Evolutionary conservation across 2,888 invertebrate species (phyloP).

Genomic region (Ophion ventricosus): DNA sequence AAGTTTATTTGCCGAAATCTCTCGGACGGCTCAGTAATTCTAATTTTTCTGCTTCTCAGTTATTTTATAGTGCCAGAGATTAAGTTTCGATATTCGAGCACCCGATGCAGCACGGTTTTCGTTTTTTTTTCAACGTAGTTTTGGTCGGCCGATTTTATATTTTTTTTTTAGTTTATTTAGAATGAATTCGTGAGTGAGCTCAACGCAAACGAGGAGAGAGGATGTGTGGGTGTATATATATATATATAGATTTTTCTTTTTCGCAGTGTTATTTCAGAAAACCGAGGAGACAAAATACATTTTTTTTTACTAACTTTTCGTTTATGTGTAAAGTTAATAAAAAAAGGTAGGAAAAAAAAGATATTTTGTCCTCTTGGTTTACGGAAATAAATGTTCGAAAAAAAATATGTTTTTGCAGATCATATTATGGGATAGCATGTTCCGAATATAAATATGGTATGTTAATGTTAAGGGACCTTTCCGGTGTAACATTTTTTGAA

Average conservation of each 20-base stretch:
- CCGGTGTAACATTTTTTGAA: too few relatives aligned
- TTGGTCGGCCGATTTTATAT: conserved; percentile 22
- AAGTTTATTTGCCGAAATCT: conserved; percentile 33
- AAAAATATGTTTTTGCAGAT: background rate
- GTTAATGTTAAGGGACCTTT: too few relatives aligned
- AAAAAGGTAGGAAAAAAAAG: too few relatives aligned
- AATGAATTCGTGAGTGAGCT: background rate
- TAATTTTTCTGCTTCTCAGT: conserved; percentile 16
- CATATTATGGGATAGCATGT: background rate
- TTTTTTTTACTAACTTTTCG: too few relatives aligned
- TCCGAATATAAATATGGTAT: too few relatives aligned
- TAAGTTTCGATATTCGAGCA: conserved; percentile 28
- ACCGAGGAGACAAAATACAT: too few relatives aligned
- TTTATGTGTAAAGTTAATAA: too few relatives aligned
- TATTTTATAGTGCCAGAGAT: conserved; percentile 25
- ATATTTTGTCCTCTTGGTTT: background rate
- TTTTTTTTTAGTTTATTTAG: conserved; percentile 1
- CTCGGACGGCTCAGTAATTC: background rate
- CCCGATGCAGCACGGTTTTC: conserved; percentile 51
- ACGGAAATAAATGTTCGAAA: background rate
- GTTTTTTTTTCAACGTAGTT: background rate
- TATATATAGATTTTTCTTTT: background rate
- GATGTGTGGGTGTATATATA: background rate
- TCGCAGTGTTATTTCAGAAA: background rate
- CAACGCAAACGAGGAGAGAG: background rate